phyloP scores from a whole-genome alignment of 1,140 invertebrate genomes.

The Delia radicum region DNA sequence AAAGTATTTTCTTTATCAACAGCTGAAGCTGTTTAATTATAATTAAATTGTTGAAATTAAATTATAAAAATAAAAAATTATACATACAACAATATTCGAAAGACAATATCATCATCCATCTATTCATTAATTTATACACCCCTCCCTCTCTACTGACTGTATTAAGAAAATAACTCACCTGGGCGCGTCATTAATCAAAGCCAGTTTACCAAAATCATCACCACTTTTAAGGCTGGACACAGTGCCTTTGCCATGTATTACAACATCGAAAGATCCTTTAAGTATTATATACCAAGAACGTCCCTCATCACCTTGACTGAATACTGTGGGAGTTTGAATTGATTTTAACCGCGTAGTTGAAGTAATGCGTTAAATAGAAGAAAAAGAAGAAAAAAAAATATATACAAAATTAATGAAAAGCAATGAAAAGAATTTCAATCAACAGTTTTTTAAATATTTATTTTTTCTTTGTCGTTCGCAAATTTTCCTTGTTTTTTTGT shows the following conservation, averaged over 20 bases:
- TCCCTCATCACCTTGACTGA: conserved; percentile 88
- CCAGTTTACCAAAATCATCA: conserved; percentile 87
- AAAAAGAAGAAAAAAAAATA: background rate
- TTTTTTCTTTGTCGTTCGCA: background rate
- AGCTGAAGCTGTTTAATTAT: background rate
- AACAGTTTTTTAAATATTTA: background rate
- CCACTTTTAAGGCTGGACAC: conserved; percentile 82
- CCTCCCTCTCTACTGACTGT: no score
- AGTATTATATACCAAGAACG: conserved; percentile 87
- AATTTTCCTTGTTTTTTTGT: background rate
- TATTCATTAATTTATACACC: no score
- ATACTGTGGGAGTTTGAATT: conserved; percentile 69
- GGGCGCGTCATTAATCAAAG: conserved; percentile 84
- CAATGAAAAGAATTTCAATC: background rate
- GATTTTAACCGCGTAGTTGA: no score
- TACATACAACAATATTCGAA: background rate
- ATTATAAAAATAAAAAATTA: background rate
- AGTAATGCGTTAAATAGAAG: conserved; percentile 6
- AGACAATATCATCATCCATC: background rate
- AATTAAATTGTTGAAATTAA: conserved; percentile 2
- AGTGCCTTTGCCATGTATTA: conserved; percentile 83
- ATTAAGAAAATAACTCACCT: conserved; percentile 67
- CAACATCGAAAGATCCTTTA: conserved; percentile 82
- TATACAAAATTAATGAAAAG: background rate
- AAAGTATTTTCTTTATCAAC: background rate